Conservation (phyloP, 2,888 invertebrate genomes). For the Parapristionchus giblindavisi region DNA sequence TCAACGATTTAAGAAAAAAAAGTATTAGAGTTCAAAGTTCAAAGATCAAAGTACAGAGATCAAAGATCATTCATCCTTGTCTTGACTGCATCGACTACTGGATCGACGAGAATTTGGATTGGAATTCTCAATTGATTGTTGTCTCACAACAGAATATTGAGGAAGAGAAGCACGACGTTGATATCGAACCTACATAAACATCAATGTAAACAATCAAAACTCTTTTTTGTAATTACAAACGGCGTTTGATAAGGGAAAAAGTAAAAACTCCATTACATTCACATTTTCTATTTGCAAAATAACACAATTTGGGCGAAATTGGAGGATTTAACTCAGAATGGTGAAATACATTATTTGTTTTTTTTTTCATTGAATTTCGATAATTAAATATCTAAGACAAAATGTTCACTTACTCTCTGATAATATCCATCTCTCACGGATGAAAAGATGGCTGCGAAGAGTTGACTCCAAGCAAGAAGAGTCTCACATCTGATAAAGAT, state of each 20-base stretch:
- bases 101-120: slow-evolving; percentile 32
- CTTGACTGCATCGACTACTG: slow-evolving; percentile 27
- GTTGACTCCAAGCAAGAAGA: slow-evolving; percentile 66
- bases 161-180: slow-evolving; percentile 64
- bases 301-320: slow-evolving; percentile 20
- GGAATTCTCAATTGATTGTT: slow-evolving; percentile 36
- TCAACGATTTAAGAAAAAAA: slow-evolving; percentile 6
- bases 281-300: background rate
- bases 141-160: slow-evolving; percentile 43
- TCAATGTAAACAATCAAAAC: background rate
- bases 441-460: slow-evolving; percentile 65
- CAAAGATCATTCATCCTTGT: slow-evolving; percentile 19
- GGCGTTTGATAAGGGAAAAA: background rate
- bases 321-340: background rate
- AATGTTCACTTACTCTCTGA: slow-evolving; percentile 45
- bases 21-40: background rate
- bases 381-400: slow-evolving; percentile 30
- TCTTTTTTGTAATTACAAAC: too few relatives aligned
- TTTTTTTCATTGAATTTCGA: background rate
- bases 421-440: slow-evolving; percentile 66
- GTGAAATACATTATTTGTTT: background rate
- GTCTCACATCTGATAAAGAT: slow-evolving; percentile 60
- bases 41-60: background rate
- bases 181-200: slow-evolving; percentile 49
- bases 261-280: too few relatives aligned